These are phyloP conservation scores for Euzophera pinguis DNA, from an alignment of 2,888 invertebrate genomes.

Conservation along the genomic window DNA sequence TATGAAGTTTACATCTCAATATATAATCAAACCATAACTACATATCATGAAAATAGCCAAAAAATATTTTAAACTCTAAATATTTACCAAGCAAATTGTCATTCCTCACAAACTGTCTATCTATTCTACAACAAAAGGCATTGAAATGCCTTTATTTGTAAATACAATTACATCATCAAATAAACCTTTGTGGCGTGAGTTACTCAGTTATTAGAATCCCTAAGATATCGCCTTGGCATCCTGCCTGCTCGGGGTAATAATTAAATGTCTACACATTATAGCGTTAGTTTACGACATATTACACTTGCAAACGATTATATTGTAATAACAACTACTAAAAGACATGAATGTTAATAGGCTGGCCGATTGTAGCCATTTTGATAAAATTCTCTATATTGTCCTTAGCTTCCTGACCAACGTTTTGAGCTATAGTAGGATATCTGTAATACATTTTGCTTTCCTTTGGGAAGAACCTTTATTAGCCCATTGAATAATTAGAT, in stretches of 20 bases:
- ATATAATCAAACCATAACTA: too few species aligned
- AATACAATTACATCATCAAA: not conserved
- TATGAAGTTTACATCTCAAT: too few species aligned
- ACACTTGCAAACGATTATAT: not conserved
- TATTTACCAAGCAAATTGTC: too few species aligned
- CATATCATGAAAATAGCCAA: too few species aligned
- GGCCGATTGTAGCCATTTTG: not conserved
- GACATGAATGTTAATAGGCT: not conserved
- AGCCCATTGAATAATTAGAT: too few species aligned
- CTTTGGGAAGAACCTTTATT: too few species aligned
- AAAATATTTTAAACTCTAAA: too few species aligned
- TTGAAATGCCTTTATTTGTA: not conserved
- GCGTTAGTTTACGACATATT: not conserved
- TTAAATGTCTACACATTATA: slow-evolving; percentile 3
- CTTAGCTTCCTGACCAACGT: not conserved
- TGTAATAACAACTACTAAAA: not conserved
- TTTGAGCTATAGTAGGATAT: not conserved
- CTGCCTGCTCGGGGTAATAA: slow-evolving; percentile 3
- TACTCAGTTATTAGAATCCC: not conserved
- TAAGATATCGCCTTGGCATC: not conserved
- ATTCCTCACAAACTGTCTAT: not conserved
- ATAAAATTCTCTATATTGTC: not conserved
- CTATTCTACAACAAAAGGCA: too few species aligned
- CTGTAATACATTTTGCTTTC: not conserved
- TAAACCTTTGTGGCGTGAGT: not conserved